Conservation (phyloP, 2,113 vertebrate species). For the Tonatia bakeri region DNA sequence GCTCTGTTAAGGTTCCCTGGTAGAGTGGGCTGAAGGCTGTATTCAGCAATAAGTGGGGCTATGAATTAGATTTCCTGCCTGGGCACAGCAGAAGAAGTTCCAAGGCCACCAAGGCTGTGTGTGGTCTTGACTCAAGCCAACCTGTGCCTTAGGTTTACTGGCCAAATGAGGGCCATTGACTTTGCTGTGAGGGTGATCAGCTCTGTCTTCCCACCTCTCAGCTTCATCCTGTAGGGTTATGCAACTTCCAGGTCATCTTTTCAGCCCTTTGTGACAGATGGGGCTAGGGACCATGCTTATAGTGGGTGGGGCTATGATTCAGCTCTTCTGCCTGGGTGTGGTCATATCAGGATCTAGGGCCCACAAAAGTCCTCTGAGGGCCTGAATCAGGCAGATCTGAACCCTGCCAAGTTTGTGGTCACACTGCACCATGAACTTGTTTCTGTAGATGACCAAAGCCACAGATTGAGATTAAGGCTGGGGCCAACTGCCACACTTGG, state of each 20-base stretch:
- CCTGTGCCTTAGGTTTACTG: background rate
- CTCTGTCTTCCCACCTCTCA: background rate
- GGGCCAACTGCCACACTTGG: background rate
- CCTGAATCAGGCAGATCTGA: background rate
- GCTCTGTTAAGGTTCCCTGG: background rate
- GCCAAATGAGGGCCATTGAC: background rate
- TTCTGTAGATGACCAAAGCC: background rate
- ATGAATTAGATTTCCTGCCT: background rate
- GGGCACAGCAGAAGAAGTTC: background rate
- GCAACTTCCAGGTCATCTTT: background rate
- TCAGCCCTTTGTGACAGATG: background rate
- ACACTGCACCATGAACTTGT: background rate
- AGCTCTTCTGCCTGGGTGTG: background rate
- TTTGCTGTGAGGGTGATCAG: background rate
- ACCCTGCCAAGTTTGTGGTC: background rate
- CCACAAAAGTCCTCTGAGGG: background rate
- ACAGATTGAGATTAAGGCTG: background rate
- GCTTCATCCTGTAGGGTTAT: background rate
- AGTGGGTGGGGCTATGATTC: background rate
- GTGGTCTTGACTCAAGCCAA: background rate
- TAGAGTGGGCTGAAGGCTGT: background rate
- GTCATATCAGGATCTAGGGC: background rate
- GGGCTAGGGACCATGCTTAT: background rate
- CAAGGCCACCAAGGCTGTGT: background rate
- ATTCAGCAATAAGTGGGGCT: background rate